Conservation (phyloP, 2,113 vertebrate genomes). For the Bambusicola thoracicus region DNA sequence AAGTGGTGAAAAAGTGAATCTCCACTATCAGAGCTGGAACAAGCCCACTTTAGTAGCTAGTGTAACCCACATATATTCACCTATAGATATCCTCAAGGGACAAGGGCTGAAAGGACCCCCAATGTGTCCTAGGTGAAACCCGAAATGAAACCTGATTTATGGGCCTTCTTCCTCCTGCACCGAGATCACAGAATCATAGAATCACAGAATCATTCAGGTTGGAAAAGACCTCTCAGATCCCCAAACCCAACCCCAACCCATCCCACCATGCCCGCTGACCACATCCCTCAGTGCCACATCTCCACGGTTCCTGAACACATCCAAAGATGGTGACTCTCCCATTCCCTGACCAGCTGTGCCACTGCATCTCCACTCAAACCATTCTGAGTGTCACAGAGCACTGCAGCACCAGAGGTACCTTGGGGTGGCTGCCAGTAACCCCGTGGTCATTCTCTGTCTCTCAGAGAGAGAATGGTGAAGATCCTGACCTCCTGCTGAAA, state of each 20-base stretch:
- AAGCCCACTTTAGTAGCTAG: rapidly evolving
- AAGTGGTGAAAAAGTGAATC: neutral
- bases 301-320: no score
- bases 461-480: neutral
- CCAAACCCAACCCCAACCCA: no score
- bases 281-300: no score
- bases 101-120: neutral
- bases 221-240: no score
- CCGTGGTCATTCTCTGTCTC: neutral
- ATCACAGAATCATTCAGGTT: no score
- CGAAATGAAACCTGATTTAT: no score
- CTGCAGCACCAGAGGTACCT: neutral
- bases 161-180: no score
- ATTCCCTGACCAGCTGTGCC: no score
- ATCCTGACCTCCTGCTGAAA: neutral
- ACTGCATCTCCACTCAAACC: no score
- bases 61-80: neutral
- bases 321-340: no score
- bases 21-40: neutral
- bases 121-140: neutral
- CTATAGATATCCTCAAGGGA: rapidly evolving
- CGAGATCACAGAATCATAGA: no score
- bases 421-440: neutral
- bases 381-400: neutral
- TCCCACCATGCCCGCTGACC: no score